Conservation (phyloP, 1,140 invertebrate genomes). For the Drosophila ogumai region DNA sequence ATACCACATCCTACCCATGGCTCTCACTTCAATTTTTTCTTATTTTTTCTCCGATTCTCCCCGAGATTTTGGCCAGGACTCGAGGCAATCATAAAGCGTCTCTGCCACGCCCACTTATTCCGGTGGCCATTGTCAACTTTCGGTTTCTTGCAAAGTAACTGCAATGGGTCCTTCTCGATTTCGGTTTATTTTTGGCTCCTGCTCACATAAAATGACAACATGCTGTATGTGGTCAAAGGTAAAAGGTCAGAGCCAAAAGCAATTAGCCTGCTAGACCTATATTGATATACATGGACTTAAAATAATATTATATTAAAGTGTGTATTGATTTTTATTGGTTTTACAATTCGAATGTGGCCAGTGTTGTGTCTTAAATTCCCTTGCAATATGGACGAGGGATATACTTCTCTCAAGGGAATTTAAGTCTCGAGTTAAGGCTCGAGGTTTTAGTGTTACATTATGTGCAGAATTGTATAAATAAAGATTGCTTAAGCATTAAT, state of each 20-base stretch:
- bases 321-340: background rate
- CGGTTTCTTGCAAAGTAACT: constrained; percentile 4
- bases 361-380: too few species aligned
- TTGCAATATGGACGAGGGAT: too few species aligned
- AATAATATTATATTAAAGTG: too few species aligned
- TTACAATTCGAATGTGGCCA: too few species aligned
- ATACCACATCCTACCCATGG: constrained; percentile 33
- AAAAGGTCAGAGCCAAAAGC: constrained; percentile 6
- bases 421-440: too few species aligned
- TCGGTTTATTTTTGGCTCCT: too few species aligned
- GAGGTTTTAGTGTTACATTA: too few species aligned
- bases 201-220: too few species aligned
- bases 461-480: too few species aligned
- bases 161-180: background rate
- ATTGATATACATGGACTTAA: background rate
- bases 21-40: background rate
- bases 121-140: constrained; percentile 28
- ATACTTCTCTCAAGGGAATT: too few species aligned
- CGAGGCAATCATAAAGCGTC: constrained; percentile 70
- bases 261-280: background rate
- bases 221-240: too few species aligned
- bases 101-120: constrained; percentile 5
- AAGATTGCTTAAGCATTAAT: too few species aligned
- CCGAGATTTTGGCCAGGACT: constrained; percentile 21
- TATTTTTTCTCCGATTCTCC: background rate